Percentiles rank a stretch among this genome's conserved stretches.
Conservation (phyloP, 2,113 vertebrate genomes). For the Rattus rattus region DNA sequence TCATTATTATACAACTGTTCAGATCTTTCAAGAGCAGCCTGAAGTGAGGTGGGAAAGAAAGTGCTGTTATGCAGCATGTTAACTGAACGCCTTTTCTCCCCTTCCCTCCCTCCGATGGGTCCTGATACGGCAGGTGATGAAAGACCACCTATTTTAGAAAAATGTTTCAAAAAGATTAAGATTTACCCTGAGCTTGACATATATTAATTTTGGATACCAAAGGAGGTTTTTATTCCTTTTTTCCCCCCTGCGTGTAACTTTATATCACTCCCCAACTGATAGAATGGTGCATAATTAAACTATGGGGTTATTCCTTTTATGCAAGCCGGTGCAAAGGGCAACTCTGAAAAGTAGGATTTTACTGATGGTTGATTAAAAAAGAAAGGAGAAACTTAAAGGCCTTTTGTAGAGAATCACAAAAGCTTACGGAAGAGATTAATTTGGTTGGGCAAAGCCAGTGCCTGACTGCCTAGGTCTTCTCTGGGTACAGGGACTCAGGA, state of each 20-base stretch:
- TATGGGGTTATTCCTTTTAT: constrained; percentile 89
- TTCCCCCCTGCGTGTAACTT: constrained; percentile 85
- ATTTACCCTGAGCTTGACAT: constrained; percentile 89
- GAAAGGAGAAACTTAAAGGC: constrained; percentile 84
- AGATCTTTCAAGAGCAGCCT: constrained; percentile 92
- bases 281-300: constrained; percentile 88
- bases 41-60: constrained; percentile 88
- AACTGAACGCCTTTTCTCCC: constrained; percentile 83
- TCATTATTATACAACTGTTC: constrained; percentile 95
- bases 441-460: constrained; percentile 79
- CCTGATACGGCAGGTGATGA: constrained; percentile 87
- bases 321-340: constrained; percentile 88
- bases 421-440: constrained; percentile 85
- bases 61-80: constrained; percentile 87
- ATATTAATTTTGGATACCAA: constrained; percentile 90
- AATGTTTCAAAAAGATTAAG: constrained; percentile 88
- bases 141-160: constrained; percentile 90
- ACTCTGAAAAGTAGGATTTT: constrained; percentile 86
- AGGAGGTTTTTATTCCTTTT: constrained; percentile 85
- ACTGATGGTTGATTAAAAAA: constrained; percentile 87
- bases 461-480: constrained; percentile 72
- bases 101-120: constrained; percentile 78
- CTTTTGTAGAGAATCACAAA: constrained; percentile 84
- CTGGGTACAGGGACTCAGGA: constrained; percentile 69
- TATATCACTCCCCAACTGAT: constrained; percentile 86